Conservation (phyloP, 2,113 vertebrate species). For the Plectropomus leopardus region DNA sequence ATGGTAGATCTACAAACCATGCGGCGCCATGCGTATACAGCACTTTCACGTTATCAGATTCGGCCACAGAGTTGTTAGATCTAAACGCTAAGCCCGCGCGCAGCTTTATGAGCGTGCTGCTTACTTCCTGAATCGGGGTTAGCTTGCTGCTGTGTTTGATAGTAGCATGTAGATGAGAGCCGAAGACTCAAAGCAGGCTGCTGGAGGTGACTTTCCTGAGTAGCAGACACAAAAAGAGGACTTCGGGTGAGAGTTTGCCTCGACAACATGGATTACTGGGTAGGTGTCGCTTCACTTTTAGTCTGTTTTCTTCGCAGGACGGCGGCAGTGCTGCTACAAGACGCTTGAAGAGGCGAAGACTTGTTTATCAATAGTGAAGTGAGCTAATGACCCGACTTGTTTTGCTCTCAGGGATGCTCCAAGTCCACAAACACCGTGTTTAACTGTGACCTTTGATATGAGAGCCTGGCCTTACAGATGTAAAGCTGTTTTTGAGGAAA, state of each 20-base stretch:
- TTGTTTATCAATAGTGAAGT: slow-evolving; percentile 62
- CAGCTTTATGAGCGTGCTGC: background rate
- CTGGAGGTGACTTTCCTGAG: slow-evolving; percentile 51
- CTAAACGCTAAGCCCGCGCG: slow-evolving; percentile 23
- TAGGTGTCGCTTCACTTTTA: slow-evolving; percentile 62
- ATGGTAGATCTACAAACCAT: slow-evolving; percentile 11
- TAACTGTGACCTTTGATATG: background rate
- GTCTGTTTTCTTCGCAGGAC: background rate
- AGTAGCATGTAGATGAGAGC: slow-evolving; percentile 75
- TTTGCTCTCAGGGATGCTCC: slow-evolving; percentile 45
- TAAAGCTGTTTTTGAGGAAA: background rate
- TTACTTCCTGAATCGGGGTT: slow-evolving; percentile 80
- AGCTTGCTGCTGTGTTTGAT: slow-evolving; percentile 56
- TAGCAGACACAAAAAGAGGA: slow-evolving; percentile 21
- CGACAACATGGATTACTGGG: slow-evolving; percentile 84
- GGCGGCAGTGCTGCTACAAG: slow-evolving; percentile 26
- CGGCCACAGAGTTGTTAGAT: slow-evolving; percentile 22
- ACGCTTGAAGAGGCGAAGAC: slow-evolving; percentile 1
- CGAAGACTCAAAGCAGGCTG: slow-evolving; percentile 38
- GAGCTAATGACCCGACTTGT: slow-evolving; percentile 30
- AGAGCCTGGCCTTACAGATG: background rate
- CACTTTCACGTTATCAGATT: rapidly evolving
- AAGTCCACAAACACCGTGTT: background rate
- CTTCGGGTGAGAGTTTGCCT: slow-evolving; percentile 32
- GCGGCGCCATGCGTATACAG: rapidly evolving